Percentiles rank a stretch among this genome's conserved stretches.
Evolutionary conservation across 2,113 vertebrate species (phyloP).

Genomic region (Onychorhynchus coronatus): DNA sequence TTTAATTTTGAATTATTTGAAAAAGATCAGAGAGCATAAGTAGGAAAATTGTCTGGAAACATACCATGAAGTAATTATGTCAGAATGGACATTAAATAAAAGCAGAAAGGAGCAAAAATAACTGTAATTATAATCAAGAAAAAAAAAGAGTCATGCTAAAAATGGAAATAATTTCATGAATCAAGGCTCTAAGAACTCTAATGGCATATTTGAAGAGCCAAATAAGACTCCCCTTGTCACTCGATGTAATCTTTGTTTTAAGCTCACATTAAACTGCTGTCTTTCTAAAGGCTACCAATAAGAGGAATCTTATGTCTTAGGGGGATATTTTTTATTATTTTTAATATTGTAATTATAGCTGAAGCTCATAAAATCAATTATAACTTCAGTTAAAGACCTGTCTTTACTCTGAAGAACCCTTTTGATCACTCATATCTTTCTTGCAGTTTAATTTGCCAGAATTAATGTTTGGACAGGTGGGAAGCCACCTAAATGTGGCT

Average conservation of each 20-base stretch:
- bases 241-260: not conserved
- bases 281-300: not conserved
- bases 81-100: not conserved
- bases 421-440: not conserved
- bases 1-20: not conserved
- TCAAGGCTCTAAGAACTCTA: not conserved
- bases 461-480: constrained; percentile 26
- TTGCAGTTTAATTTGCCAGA: not conserved
- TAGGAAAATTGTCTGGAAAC: not conserved
- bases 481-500: not conserved
- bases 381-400: not conserved
- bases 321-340: not conserved
- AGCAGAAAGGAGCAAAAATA: not conserved
- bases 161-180: not conserved
- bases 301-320: not conserved
- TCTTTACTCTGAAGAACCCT: not conserved
- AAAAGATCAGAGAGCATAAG: not conserved
- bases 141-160: not conserved
- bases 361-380: not conserved
- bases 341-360: not conserved
- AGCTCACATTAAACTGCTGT: not conserved
- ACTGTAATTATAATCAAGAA: not conserved
- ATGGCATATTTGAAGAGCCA: not conserved
- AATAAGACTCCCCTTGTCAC: not conserved
- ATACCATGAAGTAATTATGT: not conserved